Base-by-base conservation (phyloP, 53 echinoderm and acorn worm species). In the Mesocentrotus franciscanus region DNA sequence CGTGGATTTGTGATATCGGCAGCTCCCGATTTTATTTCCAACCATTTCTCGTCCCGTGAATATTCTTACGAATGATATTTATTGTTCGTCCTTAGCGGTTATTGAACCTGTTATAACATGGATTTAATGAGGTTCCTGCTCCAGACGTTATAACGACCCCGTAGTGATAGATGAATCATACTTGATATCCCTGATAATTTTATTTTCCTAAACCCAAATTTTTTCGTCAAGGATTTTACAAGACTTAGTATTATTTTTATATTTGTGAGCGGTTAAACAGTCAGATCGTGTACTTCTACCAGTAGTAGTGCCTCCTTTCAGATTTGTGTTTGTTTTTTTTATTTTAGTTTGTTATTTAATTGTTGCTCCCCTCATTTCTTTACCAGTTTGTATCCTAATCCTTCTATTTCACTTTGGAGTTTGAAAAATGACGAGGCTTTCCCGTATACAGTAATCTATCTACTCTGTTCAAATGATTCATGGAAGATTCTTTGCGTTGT, bases 111-210 rank as follows among this genome's bases (percentile, higher is more conserved):
- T 57, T 27, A 57, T 85, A 85, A 85, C 87, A 57, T n/a, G 56
- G 56, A 85, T 85, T 85, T 85, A 85, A 85, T 57, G 58, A 49
- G 87, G 11, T 85, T 58, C 7, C 58, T 58, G 2, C 87, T 26
- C 58, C 87, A 85, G 79, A 79, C 79, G 39, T 36, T 18, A 79
- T 79, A 79, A 79, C 79, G 79, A 79, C 79, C 79, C 79, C 79
- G 39, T 79, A 79, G 35, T 79, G 79, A 79, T 15, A 42, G 79
- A 79, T 39, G 79, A 15, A 39, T 39, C 79, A 79, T 79, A 79
- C 39, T 36, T 39, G 79, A 79, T 79, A 79, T 79, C 79, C 15
- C 39, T 79, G 36, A 79, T 79, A 6, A 79, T 32, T 32, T 36
- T 79, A 8, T 39, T 39, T 18, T 79, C 79, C 15, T 5, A 79